Percentiles rank a stretch among this genome's conserved stretches.
Conservation (phyloP, 2,888 invertebrate species). For the Synergus itoensis region DNA sequence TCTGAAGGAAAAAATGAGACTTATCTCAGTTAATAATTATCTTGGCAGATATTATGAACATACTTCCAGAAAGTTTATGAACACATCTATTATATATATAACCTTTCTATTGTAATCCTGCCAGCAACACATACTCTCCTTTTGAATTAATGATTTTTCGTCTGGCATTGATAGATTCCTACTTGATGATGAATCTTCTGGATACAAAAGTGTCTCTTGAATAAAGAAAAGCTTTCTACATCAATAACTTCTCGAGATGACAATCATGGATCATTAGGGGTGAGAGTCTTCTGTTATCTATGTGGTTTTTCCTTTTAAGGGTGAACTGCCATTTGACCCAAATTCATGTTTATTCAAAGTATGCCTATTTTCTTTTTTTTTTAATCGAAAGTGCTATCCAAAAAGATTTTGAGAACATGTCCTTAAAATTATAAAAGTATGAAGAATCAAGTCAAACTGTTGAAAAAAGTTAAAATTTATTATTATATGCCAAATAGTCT, state of each 20-base stretch:
- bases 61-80: not conserved
- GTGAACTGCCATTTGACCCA: not conserved
- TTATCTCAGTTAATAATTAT: not conserved
- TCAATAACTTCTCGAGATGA: not conserved
- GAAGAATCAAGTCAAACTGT: too few relatives aligned
- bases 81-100: not conserved
- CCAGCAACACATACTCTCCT: not conserved
- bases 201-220: not conserved
- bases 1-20: not conserved
- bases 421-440: too few relatives aligned
- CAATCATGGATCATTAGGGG: not conserved
- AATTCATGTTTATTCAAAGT: not conserved
- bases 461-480: too few relatives aligned
- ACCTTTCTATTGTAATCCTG: not conserved
- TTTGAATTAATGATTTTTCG: constrained; percentile 33
- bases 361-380: not conserved
- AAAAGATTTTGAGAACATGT: too few relatives aligned
- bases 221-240: not conserved
- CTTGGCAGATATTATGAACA: not conserved
- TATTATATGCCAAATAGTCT: too few relatives aligned
- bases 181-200: not conserved
- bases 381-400: too few relatives aligned
- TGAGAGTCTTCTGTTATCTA: not conserved
- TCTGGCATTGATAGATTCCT: constrained; percentile 13
- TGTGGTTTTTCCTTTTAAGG: not conserved